Conservation (phyloP, 2,888 invertebrate species). For the Parnassius mnemosyne region DNA sequence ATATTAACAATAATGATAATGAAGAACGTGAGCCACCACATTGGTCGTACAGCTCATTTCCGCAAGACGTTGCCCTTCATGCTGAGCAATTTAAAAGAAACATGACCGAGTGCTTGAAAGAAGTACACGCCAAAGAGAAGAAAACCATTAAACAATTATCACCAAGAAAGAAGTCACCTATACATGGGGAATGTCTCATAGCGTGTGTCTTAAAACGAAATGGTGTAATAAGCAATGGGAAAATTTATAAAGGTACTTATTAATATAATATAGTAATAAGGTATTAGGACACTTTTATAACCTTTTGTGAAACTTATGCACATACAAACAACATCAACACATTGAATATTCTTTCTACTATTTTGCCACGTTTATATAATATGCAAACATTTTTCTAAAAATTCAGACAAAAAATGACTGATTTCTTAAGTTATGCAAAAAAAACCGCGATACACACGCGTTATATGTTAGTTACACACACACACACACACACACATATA, state of each 20-base stretch:
- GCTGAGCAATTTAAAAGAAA: constrained; percentile 63
- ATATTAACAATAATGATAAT: constrained; percentile 30
- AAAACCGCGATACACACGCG: no score
- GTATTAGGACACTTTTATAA: background rate
- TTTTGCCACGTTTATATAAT: no score
- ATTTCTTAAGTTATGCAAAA: no score
- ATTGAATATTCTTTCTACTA: no score
- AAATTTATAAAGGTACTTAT: constrained; percentile 62
- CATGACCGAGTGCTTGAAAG: constrained; percentile 68
- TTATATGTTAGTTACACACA: no score
- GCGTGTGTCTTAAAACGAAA: constrained; percentile 70
- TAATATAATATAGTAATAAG: no score
- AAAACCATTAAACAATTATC: constrained; percentile 55
- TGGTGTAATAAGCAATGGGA: constrained; percentile 59
- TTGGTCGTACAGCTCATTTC: constrained; percentile 78
- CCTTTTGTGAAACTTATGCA: no score
- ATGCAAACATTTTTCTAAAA: no score
- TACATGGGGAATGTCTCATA: constrained; percentile 69
- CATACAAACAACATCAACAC: no score
- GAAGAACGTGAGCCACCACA: constrained; percentile 54
- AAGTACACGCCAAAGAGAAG: constrained; percentile 59
- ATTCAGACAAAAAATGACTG: no score
- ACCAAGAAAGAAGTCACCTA: constrained; percentile 60
- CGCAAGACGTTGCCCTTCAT: constrained; percentile 51
- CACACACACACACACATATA: no score